Base-by-base conservation (phyloP, 2,888 invertebrate genomes). In the Epinotia ramella region DNA sequence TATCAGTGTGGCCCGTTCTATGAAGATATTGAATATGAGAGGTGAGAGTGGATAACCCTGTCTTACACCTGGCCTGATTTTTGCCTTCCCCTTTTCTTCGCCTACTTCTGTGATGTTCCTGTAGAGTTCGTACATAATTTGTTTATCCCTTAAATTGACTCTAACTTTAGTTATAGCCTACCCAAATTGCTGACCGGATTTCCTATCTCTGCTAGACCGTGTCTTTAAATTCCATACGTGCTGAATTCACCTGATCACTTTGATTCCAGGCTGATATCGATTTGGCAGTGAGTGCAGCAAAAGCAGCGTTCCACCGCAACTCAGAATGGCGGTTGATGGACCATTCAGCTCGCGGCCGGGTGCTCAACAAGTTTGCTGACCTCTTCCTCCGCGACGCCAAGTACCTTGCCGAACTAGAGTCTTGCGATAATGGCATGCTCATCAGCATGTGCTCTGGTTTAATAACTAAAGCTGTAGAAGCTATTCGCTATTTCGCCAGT, bases 391-490 rank as follows among this genome's bases (percentile, higher is more conserved):
- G 97, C 63, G 97, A 98, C 88, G 90, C 93, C 2, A 92, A 93
- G 3, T 97, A 98, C 82, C 86, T 98, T 57, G 96, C 97, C 59
- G 97, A 97, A 81, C 93, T 99, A 84, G 99, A 99, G 93, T 97
- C 98, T 0, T 88, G 97, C 77, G 98, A 99, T 88, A 98, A 98
- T 90, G 99, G 99, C 28, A 98, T 98, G 90, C 97, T 98, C 0
- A 96, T 95, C 83, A 86, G 90, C 7, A 89, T 94, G 79, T 92
- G 97, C 95, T 95, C 78, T 84, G 82, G n/a, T 91, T 95, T 80
- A 95, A 96, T 88, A 80, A 96, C 0, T 86, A 90, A 0, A 82
- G 87, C 77, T 86, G 94, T 72, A 85, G 95, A 72, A 89, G 91
- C 67, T 90, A 85, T 97, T 4, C 95, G 97, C 33, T 98, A 98